Percentiles rank a stretch among this genome's conserved stretches.
Evolutionary conservation across 1,140 invertebrate species (phyloP).

Genomic region (Formica exsecta): DNA sequence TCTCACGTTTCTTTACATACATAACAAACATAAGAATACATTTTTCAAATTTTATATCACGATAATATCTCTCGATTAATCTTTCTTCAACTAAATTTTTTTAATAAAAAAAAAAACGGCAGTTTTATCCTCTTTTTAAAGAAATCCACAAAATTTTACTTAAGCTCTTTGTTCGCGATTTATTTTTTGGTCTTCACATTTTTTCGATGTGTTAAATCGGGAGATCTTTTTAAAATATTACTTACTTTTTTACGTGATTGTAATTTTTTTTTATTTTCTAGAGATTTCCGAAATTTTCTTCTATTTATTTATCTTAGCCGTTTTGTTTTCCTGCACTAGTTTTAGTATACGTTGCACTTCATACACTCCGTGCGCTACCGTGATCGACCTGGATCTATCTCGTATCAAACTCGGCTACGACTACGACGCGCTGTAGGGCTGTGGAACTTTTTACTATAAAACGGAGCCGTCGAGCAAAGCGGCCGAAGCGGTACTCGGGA

Average conservation of each 20-base stretch:
- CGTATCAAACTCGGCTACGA: slow-evolving; percentile 23
- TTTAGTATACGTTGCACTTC: neutral
- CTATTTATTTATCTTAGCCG: neutral
- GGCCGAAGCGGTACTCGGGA: slow-evolving; percentile 65
- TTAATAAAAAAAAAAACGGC: neutral
- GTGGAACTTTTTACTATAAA: slow-evolving; percentile 67
- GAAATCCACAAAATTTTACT: slow-evolving; percentile 4
- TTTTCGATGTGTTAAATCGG: neutral
- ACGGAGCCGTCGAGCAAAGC: slow-evolving; percentile 61
- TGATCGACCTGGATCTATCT: slow-evolving; percentile 45
- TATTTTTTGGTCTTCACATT: neutral
- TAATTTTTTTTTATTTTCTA: neutral
- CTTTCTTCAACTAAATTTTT: neutral
- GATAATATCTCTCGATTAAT: neutral
- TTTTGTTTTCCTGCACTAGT: neutral
- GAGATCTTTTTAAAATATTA: neutral
- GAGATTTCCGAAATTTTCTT: neutral
- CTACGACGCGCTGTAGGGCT: slow-evolving; percentile 38
- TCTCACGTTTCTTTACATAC: neutral
- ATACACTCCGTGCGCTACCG: slow-evolving; percentile 10
- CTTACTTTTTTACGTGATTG: neutral
- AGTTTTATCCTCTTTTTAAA: neutral
- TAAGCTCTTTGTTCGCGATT: neutral
- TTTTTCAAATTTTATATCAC: neutral
- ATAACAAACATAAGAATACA: neutral